Percentiles rank a stretch among this genome's conserved stretches.
Conservation (phyloP, 2,113 vertebrate genomes). For the Egretta garzetta region DNA sequence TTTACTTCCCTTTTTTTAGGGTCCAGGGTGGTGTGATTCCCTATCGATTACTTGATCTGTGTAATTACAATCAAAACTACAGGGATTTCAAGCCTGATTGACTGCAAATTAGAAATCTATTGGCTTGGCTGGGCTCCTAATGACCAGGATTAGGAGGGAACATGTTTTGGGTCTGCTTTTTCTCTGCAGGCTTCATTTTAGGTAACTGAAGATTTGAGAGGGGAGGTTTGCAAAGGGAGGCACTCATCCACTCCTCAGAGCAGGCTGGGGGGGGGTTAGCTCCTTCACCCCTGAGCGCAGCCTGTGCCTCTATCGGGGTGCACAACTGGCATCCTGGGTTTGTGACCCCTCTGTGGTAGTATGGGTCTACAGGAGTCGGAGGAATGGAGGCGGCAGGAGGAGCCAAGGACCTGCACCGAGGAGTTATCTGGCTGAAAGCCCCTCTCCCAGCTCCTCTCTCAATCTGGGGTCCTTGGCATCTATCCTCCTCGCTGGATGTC, state of each 20-base stretch:
- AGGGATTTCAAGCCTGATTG: conserved; percentile 76
- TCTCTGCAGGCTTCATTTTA: not conserved
- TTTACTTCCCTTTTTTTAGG: not conserved
- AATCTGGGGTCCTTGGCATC: not conserved
- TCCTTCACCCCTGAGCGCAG: not conserved
- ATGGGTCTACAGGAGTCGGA: not conserved
- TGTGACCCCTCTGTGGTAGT: not conserved
- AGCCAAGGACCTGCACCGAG: not conserved
- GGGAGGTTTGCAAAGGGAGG: not conserved
- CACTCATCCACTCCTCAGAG: not conserved
- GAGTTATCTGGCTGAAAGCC: not conserved
- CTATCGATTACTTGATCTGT: conserved; percentile 70
- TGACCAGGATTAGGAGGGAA: conserved; percentile 2
- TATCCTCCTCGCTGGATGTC: not conserved
- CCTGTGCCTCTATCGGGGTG: not conserved
- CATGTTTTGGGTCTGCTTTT: not conserved
- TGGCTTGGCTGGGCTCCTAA: conserved; percentile 44
- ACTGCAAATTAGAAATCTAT: conserved; percentile 79
- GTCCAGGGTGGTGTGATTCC: not conserved
- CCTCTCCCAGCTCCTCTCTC: not conserved
- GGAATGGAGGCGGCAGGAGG: not conserved
- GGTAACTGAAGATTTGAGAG: not conserved
- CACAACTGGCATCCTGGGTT: not conserved
- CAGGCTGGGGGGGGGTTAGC: not conserved
- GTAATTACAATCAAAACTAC: conserved; percentile 64